These are phyloP conservation scores for Drymodes brunneopygia DNA, from an alignment of 2,113 vertebrate genomes.

Conservation along the genomic window DNA sequence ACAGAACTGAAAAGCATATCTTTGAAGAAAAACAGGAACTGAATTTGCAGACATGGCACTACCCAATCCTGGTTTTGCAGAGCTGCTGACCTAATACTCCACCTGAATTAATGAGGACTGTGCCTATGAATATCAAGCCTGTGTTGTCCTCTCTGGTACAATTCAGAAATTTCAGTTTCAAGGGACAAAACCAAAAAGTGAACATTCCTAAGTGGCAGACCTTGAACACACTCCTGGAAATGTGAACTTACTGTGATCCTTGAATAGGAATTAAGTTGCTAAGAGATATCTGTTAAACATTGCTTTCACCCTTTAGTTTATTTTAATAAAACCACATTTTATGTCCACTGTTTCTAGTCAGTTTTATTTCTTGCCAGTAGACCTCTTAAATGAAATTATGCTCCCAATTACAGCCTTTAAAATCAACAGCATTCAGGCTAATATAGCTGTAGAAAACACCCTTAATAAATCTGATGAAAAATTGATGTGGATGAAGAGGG, in stretches of 20 bases:
- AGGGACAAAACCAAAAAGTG: background rate
- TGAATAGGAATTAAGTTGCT: background rate
- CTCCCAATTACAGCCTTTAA: background rate
- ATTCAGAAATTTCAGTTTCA: background rate
- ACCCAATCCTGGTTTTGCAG: background rate
- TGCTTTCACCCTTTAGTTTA: background rate
- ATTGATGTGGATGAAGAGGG: background rate
- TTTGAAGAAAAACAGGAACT: slow-evolving; percentile 1
- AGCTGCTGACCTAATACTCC: background rate
- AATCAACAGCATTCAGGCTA: background rate
- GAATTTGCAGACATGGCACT: background rate
- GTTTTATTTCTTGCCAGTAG: background rate
- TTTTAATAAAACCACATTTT: background rate
- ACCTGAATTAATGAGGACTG: slow-evolving; percentile 5
- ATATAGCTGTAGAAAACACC: background rate
- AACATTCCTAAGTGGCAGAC: background rate
- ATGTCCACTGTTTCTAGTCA: background rate
- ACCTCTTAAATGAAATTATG: background rate
- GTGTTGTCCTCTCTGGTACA: background rate
- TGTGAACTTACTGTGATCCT: background rate
- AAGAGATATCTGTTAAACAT: background rate
- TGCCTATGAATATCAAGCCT: background rate
- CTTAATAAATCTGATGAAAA: background rate
- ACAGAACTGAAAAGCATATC: background rate
- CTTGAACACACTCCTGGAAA: background rate